Evolutionary conservation across 2,888 invertebrate genomes (phyloP).

Genomic region (Yponomeuta plumbellus): DNA sequence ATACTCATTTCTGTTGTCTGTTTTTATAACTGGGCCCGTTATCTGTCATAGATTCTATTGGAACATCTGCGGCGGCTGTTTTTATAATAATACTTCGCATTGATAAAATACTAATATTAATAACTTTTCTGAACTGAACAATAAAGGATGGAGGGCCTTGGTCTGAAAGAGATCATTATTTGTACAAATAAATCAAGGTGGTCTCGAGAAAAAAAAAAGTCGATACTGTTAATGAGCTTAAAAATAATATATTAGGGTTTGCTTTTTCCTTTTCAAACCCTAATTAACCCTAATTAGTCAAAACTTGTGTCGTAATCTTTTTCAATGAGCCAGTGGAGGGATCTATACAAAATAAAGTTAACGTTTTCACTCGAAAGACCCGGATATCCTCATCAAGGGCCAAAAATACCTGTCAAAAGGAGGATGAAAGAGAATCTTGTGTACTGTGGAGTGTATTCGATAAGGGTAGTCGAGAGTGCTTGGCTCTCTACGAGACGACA

Average conservation of each 20-base stretch:
- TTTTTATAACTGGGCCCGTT: constrained; percentile 26
- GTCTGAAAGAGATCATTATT: too few species aligned
- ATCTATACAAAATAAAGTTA: constrained; percentile 1
- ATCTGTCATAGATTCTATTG: constrained; percentile 39
- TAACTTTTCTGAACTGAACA: too few species aligned
- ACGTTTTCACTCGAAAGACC: constrained; percentile 15
- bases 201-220: too few species aligned
- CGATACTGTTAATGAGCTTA: too few species aligned
- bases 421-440: constrained; percentile 41
- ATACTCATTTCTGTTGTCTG: constrained; percentile 27
- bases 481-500: constrained; percentile 1
- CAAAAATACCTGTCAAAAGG: constrained; percentile 39
- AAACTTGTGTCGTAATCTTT: background rate
- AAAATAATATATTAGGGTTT: too few species aligned
- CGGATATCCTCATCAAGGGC: constrained; percentile 20
- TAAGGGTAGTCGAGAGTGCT: background rate
- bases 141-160: too few species aligned
- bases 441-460: constrained; percentile 27
- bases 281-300: background rate
- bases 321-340: background rate
- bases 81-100: background rate
- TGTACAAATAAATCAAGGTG: too few species aligned
- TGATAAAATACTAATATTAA: background rate
- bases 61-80: constrained; percentile 9
- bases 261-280: background rate